Percentiles rank a stretch among this genome's conserved stretches.
phyloP scores from a whole-genome alignment of 2,888 invertebrate genomes.

The Trichacis sp. region DNA sequence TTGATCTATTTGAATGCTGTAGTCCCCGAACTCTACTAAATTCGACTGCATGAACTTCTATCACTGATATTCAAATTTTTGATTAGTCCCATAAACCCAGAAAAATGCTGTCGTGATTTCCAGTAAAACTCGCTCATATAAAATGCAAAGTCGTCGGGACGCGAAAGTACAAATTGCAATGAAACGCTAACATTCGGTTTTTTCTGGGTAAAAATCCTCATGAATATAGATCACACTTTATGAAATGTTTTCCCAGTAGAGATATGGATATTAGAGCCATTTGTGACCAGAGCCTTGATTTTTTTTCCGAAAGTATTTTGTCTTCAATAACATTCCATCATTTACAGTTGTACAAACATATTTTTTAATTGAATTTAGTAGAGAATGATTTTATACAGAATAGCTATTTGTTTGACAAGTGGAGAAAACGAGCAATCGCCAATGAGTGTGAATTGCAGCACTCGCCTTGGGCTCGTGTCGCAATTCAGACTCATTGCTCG shows the following conservation, averaged over 20 bases:
- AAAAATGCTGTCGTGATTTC: neutral
- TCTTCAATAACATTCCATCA: neutral
- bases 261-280: neutral
- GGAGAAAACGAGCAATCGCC: too few relatives aligned
- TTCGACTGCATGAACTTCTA: slow-evolving; percentile 37
- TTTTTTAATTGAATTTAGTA: too few relatives aligned
- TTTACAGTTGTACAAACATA: neutral
- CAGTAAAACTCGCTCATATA: neutral
- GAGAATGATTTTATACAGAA: too few relatives aligned
- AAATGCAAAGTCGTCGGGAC: neutral
- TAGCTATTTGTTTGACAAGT: too few relatives aligned
- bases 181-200: neutral
- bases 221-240: slow-evolving; percentile 8
- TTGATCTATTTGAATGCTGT: slow-evolving; percentile 35
- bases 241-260: slow-evolving; percentile 2
- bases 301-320: neutral
- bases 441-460: too few relatives aligned
- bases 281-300: neutral
- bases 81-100: slow-evolving; percentile 11
- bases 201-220: slow-evolving; percentile 2
- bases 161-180: neutral
- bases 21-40: slow-evolving; percentile 32
- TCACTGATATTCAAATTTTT: slow-evolving; percentile 17
- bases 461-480: too few relatives aligned
- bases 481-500: too few relatives aligned